Evolutionary conservation across 2,888 invertebrate genomes (phyloP), one percentile per base, ranked within the genome.

Genomic region (Scaptodrosophila latifasciaeformis): DNA sequence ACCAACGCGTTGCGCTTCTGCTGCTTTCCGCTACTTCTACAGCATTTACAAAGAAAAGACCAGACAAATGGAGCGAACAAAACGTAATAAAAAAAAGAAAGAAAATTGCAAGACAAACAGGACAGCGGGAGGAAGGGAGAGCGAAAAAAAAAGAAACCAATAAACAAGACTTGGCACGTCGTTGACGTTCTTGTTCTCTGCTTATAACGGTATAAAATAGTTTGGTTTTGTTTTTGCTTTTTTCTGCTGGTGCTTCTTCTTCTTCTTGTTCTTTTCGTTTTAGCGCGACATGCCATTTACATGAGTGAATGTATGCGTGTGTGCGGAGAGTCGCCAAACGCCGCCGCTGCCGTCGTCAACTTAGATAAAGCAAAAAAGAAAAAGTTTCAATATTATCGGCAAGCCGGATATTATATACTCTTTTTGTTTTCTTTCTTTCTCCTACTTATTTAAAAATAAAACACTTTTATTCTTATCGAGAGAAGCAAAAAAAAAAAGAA

Each of bases 341-440:
- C 27, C 27, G 34, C 12, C 10, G 3, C 34, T 34, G 34, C 34
- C 37, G 37, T 18, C 35, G 35, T 5, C 35, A 9, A 13, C 45
- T 55, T 49, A 59, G 54, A 59, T 57, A 56, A 59, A 59, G 54
- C 5, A 35, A 13, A 37, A 39, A 46, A 62, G 58, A 57, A 40
- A 50, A 50, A 9, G 6, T 15, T 24, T 50, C 3, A 34, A 17
- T n/a, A 12, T 17, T 18, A 7, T n/a, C 1, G 40, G 9, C n/a
- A 9, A 19, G 6, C 55, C 55, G 55, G 55, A 53, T 35, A 10
- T 35, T 12, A 46, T 46, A 7, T 45, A 18, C 7, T 45, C 24
- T 19, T 46, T 34, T 15, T 35, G 34, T 19, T 19, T 21, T 34
- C 4, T 46, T 19, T 17, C 31, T 21, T 43, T 35, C 34, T 19